These are phyloP conservation scores for Sussaba pulchella DNA, from an alignment of 2,888 invertebrate species.

Conservation along the genomic window DNA sequence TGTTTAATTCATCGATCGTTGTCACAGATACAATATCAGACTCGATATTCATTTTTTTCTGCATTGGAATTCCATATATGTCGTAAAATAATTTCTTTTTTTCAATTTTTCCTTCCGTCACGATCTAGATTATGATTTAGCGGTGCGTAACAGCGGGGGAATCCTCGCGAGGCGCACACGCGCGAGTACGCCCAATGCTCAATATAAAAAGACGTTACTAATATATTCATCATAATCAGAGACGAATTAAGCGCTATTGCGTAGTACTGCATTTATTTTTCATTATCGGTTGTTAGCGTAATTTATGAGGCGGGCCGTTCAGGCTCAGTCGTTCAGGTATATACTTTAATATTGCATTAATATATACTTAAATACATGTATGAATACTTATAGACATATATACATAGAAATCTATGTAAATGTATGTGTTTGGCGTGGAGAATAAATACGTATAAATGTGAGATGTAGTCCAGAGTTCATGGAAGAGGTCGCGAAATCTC, in stretches of 20 bases:
- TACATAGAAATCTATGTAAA: conserved; percentile 38
- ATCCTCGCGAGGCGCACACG: conserved; percentile 58
- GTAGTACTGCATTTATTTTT: conserved; percentile 20
- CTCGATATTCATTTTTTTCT: not conserved
- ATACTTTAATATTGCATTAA: conserved; percentile 24
- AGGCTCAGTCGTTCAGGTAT: conserved; percentile 58
- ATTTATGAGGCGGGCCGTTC: conserved; percentile 59
- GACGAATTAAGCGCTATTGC: conserved; percentile 45
- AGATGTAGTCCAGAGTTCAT: conserved; percentile 37
- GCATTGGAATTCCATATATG: not conserved
- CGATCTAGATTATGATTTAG: conserved; percentile 35
- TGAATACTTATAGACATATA: conserved; percentile 36
- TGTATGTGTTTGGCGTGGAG: conserved; percentile 33
- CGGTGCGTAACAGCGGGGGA: conserved; percentile 56
- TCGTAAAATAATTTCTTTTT: conserved; percentile 18
- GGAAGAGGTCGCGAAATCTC: conserved; percentile 19
- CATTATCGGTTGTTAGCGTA: conserved; percentile 49
- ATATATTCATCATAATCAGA: conserved; percentile 34
- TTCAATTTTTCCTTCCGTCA: not conserved
- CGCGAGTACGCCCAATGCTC: conserved; percentile 54
- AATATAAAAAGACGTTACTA: conserved; percentile 46
- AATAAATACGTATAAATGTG: conserved; percentile 33
- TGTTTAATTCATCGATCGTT: not conserved
- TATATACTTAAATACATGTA: conserved; percentile 23
- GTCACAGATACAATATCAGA: not conserved